Conservation (phyloP, 2,888 invertebrate genomes). For the Steinernema hermaphroditum region DNA sequence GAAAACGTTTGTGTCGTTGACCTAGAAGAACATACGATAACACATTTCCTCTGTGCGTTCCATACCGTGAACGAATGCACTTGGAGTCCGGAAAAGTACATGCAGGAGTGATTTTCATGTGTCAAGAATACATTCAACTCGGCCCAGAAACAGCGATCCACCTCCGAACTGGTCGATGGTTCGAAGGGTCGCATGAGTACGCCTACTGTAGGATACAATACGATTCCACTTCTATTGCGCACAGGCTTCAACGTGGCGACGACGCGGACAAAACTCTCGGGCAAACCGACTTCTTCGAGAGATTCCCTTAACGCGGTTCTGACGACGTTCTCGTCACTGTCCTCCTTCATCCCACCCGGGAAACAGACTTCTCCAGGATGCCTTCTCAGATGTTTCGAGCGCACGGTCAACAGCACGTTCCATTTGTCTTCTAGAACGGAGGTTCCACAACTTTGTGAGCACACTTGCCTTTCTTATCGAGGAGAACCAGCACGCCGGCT, state of each 20-base stretch:
- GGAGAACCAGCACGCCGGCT: background rate
- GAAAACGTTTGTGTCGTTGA: slow-evolving; percentile 28
- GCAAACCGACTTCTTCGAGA: slow-evolving; percentile 4
- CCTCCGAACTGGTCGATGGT: background rate
- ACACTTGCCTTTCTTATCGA: slow-evolving; percentile 10
- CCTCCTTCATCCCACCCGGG: background rate
- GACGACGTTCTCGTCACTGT: background rate
- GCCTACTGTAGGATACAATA: background rate
- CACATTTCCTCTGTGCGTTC: too few species aligned
- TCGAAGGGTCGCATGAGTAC: background rate
- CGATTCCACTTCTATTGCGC: background rate
- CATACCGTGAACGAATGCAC: slow-evolving; percentile 10
- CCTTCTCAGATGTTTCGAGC: background rate
- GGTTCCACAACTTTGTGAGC: too few species aligned
- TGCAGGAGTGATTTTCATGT: background rate
- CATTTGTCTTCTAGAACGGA: background rate
- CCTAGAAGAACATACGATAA: background rate
- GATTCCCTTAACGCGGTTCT: slow-evolving; percentile 9
- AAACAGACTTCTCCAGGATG: slow-evolving; percentile 25
- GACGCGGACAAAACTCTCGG: background rate
- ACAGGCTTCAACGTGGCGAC: background rate
- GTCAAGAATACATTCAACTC: background rate
- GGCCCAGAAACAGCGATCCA: slow-evolving; percentile 9
- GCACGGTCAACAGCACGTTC: background rate
- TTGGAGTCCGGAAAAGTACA: background rate